phyloP scores from a whole-genome alignment of 2,797 vertebrate genomes.

The Urocyon cinereoargenteus region DNA sequence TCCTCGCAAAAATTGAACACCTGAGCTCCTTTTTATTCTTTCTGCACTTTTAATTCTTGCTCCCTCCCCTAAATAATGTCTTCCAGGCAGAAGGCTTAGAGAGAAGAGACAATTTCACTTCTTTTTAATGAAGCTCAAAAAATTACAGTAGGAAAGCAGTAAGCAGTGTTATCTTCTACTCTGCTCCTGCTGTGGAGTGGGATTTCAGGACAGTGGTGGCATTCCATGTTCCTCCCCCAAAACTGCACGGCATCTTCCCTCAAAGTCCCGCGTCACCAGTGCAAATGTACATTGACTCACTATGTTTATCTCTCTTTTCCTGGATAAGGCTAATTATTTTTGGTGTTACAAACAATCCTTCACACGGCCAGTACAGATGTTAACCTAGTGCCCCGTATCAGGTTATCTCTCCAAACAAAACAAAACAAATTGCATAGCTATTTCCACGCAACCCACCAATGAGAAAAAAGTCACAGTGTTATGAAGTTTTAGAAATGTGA shows the following conservation, averaged over 20 bases:
- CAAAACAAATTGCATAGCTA: not conserved
- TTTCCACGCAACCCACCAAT: not conserved
- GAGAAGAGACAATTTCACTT: constrained; percentile 18
- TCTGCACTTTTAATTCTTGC: constrained; percentile 26
- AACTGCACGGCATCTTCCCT: not conserved
- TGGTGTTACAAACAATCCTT: constrained; percentile 59
- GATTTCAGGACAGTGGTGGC: not conserved
- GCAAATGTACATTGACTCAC: constrained; percentile 15
- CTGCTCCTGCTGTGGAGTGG: not conserved
- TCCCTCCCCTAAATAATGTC: constrained; percentile 75
- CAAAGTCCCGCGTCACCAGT: not conserved
- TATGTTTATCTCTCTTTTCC: constrained; percentile 64
- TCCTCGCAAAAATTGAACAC: constrained; percentile 41
- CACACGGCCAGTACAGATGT: constrained; percentile 35
- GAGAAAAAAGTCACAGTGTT: not conserved
- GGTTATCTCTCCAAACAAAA: constrained; percentile 49
- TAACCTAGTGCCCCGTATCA: not conserved
- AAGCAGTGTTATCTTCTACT: not conserved
- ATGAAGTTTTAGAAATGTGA: constrained; percentile 53
- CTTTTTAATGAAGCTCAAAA: constrained; percentile 45
- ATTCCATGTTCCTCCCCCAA: constrained; percentile 71
- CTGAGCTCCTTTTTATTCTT: constrained; percentile 7
- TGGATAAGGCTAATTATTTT: constrained; percentile 47
- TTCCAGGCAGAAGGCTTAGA: constrained; percentile 68
- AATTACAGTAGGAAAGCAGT: not conserved